A percentile compares a stretch with the other conserved stretches of the same genome.
These are phyloP conservation scores for Colistium nudipinnis DNA, from an alignment of 2,113 vertebrate species.

Conservation along the genomic window DNA sequence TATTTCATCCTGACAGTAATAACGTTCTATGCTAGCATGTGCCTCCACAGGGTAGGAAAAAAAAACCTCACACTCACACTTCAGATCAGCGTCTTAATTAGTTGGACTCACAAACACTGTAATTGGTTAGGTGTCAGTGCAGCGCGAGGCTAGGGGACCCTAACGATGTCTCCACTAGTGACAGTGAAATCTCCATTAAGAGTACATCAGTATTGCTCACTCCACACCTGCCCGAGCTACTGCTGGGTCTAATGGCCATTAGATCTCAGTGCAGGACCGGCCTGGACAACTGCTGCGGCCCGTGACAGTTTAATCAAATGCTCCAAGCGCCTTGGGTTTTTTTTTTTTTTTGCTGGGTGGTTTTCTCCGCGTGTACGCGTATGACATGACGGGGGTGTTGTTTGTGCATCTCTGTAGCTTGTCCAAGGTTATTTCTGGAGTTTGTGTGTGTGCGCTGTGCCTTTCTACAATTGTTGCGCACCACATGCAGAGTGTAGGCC, in stretches of 20 bases:
- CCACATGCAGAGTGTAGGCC: neutral
- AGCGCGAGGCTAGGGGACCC: constrained; percentile 40
- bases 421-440: neutral
- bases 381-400: neutral
- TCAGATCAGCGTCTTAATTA: constrained; percentile 58
- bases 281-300: constrained; percentile 39
- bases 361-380: constrained; percentile 1
- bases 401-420: neutral
- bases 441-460: neutral
- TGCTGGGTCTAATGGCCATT: constrained; percentile 67
- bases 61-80: constrained; percentile 33
- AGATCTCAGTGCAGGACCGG: constrained; percentile 39
- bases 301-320: constrained; percentile 62
- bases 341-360: constrained; percentile 12
- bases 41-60: constrained; percentile 16
- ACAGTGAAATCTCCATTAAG: constrained; percentile 71
- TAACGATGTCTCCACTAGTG: constrained; percentile 54
- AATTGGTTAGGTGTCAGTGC: constrained; percentile 58
- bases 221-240: constrained; percentile 54
- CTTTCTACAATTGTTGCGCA: neutral
- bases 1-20: neutral
- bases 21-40: neutral
- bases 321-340: neutral
- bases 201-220: constrained; percentile 53
- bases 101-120: constrained; percentile 62